Conservation (phyloP, 2,797 vertebrate genomes). For the Catamblyrhynchus diadema region DNA sequence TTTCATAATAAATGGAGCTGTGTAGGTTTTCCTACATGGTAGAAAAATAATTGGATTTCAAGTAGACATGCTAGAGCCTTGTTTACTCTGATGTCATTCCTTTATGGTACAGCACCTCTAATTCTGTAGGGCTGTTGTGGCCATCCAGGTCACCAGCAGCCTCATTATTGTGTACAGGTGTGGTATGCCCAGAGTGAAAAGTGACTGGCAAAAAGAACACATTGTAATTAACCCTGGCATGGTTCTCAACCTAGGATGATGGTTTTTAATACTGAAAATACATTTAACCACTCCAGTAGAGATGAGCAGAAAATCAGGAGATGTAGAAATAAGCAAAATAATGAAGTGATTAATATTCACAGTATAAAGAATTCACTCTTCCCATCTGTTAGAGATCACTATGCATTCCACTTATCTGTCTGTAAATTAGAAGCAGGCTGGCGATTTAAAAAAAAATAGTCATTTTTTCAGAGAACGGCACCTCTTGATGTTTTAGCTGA, state of each 20-base stretch:
- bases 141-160: background rate
- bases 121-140: background rate
- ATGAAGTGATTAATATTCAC: slow-evolving; percentile 26
- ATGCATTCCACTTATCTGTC: background rate
- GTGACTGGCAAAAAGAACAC: background rate
- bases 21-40: background rate
- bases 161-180: slow-evolving; percentile 45
- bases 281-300: background rate
- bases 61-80: background rate
- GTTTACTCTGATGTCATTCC: background rate
- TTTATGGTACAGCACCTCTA: background rate
- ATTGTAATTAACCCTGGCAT: background rate
- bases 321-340: background rate
- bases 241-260: background rate
- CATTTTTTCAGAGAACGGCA: background rate
- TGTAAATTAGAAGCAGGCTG: slow-evolving; percentile 10
- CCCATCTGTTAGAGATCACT: background rate
- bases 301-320: background rate
- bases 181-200: background rate
- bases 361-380: background rate
- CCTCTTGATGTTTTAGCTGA: background rate
- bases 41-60: slow-evolving; percentile 23
- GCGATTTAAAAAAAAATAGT: background rate
- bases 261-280: background rate
- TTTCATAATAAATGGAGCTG: background rate